phyloP scores from a whole-genome alignment of 2,797 vertebrate genomes.

The Notamacropus eugenii region DNA sequence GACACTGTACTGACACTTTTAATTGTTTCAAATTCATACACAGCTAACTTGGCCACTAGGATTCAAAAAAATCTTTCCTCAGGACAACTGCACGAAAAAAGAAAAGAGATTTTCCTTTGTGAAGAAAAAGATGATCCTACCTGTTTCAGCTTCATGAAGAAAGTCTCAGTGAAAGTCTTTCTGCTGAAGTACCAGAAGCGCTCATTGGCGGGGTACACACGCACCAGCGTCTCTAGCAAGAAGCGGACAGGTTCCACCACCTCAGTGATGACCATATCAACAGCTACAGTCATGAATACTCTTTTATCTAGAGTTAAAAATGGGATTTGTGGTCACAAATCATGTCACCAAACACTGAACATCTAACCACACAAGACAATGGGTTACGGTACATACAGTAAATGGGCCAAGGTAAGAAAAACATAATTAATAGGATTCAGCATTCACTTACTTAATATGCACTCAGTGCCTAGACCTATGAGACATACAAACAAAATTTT shows the following conservation, averaged over 20 bases:
- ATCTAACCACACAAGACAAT: fast-evolving
- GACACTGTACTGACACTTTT: not conserved
- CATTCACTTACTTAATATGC: not conserved
- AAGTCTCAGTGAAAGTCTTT: slow-evolving; percentile 96
- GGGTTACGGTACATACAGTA: not conserved
- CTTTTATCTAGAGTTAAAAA: slow-evolving; percentile 90
- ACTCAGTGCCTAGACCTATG: not conserved
- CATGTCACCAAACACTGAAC: not conserved
- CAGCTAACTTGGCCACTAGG: not conserved
- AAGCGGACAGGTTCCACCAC: slow-evolving; percentile 97
- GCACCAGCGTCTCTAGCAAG: slow-evolving; percentile 92
- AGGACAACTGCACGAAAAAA: not conserved
- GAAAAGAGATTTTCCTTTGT: not conserved
- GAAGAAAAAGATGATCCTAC: slow-evolving; percentile 79
- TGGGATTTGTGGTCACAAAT: not conserved
- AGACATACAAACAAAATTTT: not conserved
- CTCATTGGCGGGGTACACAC: slow-evolving; percentile 96
- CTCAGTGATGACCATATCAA: slow-evolving; percentile 97
- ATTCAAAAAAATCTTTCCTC: not conserved
- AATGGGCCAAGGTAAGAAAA: not conserved
- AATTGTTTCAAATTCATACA: not conserved
- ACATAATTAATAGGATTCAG: not conserved
- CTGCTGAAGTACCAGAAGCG: slow-evolving; percentile 99
- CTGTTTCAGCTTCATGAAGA: slow-evolving; percentile 94
- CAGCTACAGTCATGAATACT: slow-evolving; percentile 96